Percentiles rank a stretch among this genome's conserved stretches.
Evolutionary conservation across 2,113 vertebrate genomes (phyloP).

Genomic region (Scolopax mira): DNA sequence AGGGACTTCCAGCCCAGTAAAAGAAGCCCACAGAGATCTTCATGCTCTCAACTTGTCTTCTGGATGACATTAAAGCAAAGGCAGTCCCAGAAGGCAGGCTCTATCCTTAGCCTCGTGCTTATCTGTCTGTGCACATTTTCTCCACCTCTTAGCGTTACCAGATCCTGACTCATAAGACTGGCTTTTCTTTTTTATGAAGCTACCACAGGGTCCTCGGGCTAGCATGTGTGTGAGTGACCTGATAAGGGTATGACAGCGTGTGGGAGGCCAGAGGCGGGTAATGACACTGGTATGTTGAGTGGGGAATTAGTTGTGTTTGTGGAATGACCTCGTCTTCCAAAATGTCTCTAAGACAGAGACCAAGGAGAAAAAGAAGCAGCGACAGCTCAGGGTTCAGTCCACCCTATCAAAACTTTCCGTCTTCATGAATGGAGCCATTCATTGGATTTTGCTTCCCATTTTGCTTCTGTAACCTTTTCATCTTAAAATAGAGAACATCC

Average conservation of each 20-base stretch:
- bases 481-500: neutral
- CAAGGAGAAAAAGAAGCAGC: neutral
- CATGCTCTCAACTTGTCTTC: neutral
- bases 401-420: constrained; percentile 7
- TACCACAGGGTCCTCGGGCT: constrained; percentile 28
- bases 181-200: constrained; percentile 35
- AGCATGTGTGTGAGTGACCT: constrained; percentile 25
- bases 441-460: neutral
- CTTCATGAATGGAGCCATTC: constrained; percentile 22
- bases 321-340: constrained; percentile 4
- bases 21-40: neutral
- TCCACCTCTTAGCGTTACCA: constrained; percentile 9
- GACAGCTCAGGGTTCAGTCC: neutral
- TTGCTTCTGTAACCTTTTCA: neutral
- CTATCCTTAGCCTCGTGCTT: neutral
- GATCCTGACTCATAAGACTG: constrained; percentile 44
- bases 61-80: constrained; percentile 31
- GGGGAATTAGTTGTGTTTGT: neutral
- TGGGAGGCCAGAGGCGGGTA: constrained; percentile 37
- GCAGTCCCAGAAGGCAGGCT: constrained; percentile 43
- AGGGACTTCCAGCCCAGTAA: neutral
- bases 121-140: constrained; percentile 44
- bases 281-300: constrained; percentile 56
- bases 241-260: constrained; percentile 22
- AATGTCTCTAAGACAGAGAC: neutral